phyloP scores from a whole-genome alignment of 2,797 vertebrate species.

The Mormyrus proboscirostris region DNA sequence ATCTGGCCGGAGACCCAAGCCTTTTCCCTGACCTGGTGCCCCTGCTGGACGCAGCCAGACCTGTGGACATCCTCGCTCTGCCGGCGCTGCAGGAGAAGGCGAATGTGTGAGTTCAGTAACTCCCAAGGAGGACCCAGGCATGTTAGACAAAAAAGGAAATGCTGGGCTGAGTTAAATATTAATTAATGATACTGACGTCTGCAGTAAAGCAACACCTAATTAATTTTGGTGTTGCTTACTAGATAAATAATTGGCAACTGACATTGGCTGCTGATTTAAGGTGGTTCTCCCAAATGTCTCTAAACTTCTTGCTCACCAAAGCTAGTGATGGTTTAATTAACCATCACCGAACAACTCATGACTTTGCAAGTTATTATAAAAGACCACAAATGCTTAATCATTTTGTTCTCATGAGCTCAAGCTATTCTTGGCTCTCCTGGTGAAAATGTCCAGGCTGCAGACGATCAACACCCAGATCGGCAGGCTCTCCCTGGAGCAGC shows the following conservation, averaged over 20 bases:
- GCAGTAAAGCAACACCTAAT: slow-evolving; percentile 8
- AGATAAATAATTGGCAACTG: slow-evolving; percentile 4
- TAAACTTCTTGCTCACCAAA: not conserved
- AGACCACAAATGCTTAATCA: not conserved
- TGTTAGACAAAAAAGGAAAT: not conserved
- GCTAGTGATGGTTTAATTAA: not conserved
- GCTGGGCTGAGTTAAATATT: not conserved
- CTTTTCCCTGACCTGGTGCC: slow-evolving; percentile 56
- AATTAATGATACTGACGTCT: slow-evolving; percentile 7
- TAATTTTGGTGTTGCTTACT: slow-evolving; percentile 9
- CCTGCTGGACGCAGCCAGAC: slow-evolving; percentile 48
- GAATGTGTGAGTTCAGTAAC: slow-evolving; percentile 51
- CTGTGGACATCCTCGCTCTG: slow-evolving; percentile 53
- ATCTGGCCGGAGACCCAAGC: slow-evolving; percentile 47
- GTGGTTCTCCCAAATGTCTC: not conserved
- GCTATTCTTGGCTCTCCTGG: not conserved
- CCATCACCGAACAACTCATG: not conserved
- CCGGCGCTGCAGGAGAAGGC: slow-evolving; percentile 49
- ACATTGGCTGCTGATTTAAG: not conserved
- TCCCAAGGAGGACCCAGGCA: not conserved
- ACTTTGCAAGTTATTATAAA: not conserved
- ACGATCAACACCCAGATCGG: slow-evolving; percentile 54
- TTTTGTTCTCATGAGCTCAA: not conserved
- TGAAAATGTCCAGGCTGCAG: slow-evolving; percentile 44
- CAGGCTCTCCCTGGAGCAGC: slow-evolving; percentile 52